Evolutionary conservation across 2,113 vertebrate species (phyloP), one percentile per base, ranked within the genome.

Genomic region (Ctenomys sociabilis): DNA sequence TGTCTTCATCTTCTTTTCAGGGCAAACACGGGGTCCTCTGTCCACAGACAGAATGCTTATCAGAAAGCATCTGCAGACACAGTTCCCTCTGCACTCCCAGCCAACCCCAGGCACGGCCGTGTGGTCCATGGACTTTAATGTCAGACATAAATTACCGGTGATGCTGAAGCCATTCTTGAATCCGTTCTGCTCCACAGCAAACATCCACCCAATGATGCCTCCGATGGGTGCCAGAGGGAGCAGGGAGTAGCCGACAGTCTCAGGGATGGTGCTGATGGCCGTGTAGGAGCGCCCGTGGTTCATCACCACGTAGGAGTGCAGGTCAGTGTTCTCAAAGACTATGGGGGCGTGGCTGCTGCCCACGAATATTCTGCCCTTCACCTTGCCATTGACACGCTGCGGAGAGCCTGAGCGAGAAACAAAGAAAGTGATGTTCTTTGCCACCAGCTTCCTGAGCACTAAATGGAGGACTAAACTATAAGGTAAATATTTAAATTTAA

Each of bases 281-380:
- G 99, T 99, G 72, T 99, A 99, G 19, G 99, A 99, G 6, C 99
- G 99, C 0, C 99, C 99, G 3, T 99, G 99, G 49, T 99, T 99
- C 81, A 99, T 99, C 95, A 99, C 99, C 84, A 99, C 99, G 0
- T 99, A 99, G 0, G 99, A 99, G 96, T 99, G 99, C 52, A 99
- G 99, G 93, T 99, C 99, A 0, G 99, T 99, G 96, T 98, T 98
- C 93, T 97, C 98, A 19, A 99, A 99, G 61, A 97, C 94, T 45
- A 99, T 61, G 0, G 99, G 99, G 61, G 98, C 61, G 0, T 98
- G 98, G 83, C 98, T 99, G 91, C 88, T 98, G 9, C 99, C 99
- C 10, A 99, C 98, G 19, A 98, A 99, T 64, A 99, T 97, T 84
- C 97, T 98, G 75, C 99, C 99, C 52, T 98, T 98, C 66, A 99